Conservation (phyloP, 2,113 vertebrate genomes). For the Coracopsis vasa region DNA sequence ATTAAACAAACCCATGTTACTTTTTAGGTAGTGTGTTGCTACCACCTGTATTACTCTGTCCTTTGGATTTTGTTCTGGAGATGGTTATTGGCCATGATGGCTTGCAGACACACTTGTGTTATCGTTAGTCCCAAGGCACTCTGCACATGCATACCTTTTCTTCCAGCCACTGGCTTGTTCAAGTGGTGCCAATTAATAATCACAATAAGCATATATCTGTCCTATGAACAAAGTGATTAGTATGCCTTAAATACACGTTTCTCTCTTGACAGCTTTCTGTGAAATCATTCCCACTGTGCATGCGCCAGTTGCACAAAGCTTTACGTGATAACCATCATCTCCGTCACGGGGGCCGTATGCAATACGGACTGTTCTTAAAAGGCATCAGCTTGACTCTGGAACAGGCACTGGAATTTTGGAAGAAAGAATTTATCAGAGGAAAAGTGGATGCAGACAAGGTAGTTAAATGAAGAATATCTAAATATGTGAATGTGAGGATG, state of each 20-base stretch:
- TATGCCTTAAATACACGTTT: not conserved
- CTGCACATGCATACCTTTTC: not conserved
- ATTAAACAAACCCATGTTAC: not conserved
- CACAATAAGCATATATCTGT: not conserved
- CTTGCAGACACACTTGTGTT: not conserved
- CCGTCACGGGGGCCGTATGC: slow-evolving; percentile 94
- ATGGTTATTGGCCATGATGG: not conserved
- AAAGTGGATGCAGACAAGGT: slow-evolving; percentile 98
- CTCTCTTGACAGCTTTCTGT: slow-evolving; percentile 79
- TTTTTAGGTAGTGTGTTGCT: not conserved
- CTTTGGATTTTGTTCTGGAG: not conserved
- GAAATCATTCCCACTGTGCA: slow-evolving; percentile 93
- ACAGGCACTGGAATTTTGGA: slow-evolving; percentile 96
- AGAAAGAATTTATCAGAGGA: slow-evolving; percentile 89
- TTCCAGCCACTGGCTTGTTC: not conserved
- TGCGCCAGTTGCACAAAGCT: slow-evolving; percentile 90
- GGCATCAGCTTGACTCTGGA: slow-evolving; percentile 93
- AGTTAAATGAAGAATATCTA: slow-evolving; percentile 8
- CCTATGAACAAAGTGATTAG: not conserved
- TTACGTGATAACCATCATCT: slow-evolving; percentile 92
- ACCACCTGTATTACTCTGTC: not conserved
- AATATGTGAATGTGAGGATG: not conserved
- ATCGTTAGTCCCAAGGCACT: not conserved
- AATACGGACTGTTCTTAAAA: slow-evolving; percentile 96
- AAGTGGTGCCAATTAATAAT: not conserved